Evolutionary conservation across 1,140 invertebrate species (phyloP).

Genomic region (Zaprionus vittiger): DNA sequence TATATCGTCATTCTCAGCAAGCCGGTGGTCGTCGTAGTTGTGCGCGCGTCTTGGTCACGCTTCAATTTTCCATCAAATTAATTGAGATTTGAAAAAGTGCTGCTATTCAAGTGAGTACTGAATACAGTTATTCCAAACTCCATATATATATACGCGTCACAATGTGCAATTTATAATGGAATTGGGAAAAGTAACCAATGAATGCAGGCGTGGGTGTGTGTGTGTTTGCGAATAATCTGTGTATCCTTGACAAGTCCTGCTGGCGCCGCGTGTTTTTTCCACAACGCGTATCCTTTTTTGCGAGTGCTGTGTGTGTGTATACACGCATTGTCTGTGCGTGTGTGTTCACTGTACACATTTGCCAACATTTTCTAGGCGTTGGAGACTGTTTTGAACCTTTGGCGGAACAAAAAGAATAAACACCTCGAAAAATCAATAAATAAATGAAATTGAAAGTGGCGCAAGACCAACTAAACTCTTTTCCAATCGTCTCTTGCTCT

Average conservation of each 20-base stretch:
- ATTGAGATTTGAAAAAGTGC: constrained; percentile 74
- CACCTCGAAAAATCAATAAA: constrained; percentile 70
- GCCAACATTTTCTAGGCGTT: constrained; percentile 25
- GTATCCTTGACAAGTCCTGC: constrained; percentile 74
- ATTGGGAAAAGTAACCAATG: background rate
- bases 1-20: constrained; percentile 40
- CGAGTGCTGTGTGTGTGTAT: constrained; percentile 36
- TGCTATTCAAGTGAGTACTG: constrained; percentile 76
- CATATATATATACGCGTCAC: background rate
- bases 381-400: constrained; percentile 12
- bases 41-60: constrained; percentile 71
- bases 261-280: constrained; percentile 75
- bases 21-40: constrained; percentile 59
- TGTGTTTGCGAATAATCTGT: constrained; percentile 38
- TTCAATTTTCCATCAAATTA: constrained; percentile 66
- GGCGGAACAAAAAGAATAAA: constrained; percentile 27
- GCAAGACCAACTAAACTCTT: background rate
- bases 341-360: constrained; percentile 34
- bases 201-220: constrained; percentile 15
- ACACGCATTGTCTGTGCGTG: constrained; percentile 23
- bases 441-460: constrained; percentile 15
- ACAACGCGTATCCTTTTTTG: constrained; percentile 29
- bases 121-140: constrained; percentile 6
- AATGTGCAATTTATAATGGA: background rate
- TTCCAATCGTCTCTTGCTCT: background rate